Base-by-base conservation (phyloP, 2,113 vertebrate genomes). In the Cardinalis cardinalis region DNA sequence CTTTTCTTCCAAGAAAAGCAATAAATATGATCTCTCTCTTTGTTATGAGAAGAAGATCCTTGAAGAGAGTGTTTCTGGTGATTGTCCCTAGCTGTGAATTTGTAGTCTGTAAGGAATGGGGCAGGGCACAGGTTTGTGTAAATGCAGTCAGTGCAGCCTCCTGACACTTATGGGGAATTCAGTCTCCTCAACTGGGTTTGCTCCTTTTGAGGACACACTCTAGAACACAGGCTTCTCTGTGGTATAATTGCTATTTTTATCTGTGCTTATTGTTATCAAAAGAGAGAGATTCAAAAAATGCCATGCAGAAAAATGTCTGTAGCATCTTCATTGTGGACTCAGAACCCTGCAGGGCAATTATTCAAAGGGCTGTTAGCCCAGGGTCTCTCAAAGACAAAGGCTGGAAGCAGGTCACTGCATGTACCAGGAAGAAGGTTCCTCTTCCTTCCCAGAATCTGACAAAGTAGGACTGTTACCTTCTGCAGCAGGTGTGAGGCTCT, bases 131-230 rank as follows among this genome's bases (percentile, higher is more conserved):
- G n/a, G 6, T 11, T 2, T 52, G 12, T 55, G 10, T 34, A 59
- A 84, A 68, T 40, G 28, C 18, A 73, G 14, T 17, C 24, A 76
- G 14, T 66, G 60, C 17, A 81, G 40, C 28, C 36, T 69, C 21
- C 10, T 66, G 52, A 51, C 6, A 41, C 24, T 25, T 28, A 16
- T 2, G 13, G 44, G 18, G 14, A 86, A 63, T 70, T 93, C 11
- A 12, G 12, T 59, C 38, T 46, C 40, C 13, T 40, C 0, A 0
- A 11, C 2, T 5, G 0, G 5, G 7, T 52, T 94, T 87, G 31
- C 31, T 74, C 40, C 55, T 69, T 75, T 34, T 61, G 43, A 53
- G 28, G 6, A 61, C 18, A 14, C 2, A 1, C 7, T 51, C 34
- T 65, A 65, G 76, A 72, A 19, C 19, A 26, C 6, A 31, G 11